These are phyloP conservation scores for Lichenostomus cassidix DNA, from an alignment of 2,113 vertebrate genomes.

Conservation along the genomic window DNA sequence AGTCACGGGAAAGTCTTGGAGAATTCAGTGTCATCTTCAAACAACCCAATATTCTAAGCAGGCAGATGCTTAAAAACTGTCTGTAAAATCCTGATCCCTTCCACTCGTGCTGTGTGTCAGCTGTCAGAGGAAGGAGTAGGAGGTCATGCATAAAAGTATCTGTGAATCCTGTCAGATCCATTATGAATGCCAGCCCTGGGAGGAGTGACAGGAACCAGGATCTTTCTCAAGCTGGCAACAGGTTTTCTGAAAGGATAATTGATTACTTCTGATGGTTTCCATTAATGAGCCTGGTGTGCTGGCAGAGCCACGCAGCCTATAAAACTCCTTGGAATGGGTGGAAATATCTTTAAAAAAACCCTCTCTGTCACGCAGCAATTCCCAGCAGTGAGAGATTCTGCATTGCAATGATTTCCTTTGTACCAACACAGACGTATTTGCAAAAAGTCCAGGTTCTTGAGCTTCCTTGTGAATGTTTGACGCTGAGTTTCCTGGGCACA, in stretches of 20 bases:
- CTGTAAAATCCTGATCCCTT: slow-evolving; percentile 32
- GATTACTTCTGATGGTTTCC: slow-evolving; percentile 8
- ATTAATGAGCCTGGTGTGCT: not conserved
- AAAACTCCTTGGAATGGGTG: not conserved
- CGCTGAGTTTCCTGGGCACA: not conserved
- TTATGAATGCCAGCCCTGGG: not conserved
- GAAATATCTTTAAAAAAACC: not conserved
- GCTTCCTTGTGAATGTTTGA: not conserved
- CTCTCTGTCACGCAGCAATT: not conserved
- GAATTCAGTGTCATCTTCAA: slow-evolving; percentile 16
- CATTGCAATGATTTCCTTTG: not conserved
- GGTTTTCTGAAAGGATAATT: not conserved
- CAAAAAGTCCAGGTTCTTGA: not conserved
- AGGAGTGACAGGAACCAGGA: not conserved
- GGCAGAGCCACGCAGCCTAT: not conserved
- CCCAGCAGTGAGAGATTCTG: not conserved
- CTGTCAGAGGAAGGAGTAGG: slow-evolving; percentile 32
- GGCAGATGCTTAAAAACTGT: slow-evolving; percentile 15
- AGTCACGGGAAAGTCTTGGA: not conserved
- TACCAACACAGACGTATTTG: not conserved
- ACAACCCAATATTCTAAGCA: not conserved
- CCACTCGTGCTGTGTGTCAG: not conserved
- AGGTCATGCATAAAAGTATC: slow-evolving; percentile 23
- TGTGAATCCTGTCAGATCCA: not conserved
- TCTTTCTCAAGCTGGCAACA: not conserved